Evolutionary conservation across 2,888 invertebrate genomes (phyloP).

Genomic region (Ennomos fuscantarius): DNA sequence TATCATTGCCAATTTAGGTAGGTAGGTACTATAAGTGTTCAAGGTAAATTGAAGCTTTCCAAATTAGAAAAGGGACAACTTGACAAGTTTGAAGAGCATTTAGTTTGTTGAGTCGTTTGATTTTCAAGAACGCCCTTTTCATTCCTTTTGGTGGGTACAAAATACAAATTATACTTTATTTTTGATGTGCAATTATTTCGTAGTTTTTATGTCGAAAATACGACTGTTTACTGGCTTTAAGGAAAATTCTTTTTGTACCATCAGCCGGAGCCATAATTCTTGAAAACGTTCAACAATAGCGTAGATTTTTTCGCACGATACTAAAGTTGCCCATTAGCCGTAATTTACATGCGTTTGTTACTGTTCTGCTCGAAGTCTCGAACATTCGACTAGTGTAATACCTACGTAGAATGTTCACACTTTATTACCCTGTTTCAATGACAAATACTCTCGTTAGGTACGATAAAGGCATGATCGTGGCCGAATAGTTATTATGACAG

Average conservation of each 20-base stretch:
- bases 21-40: too few relatives aligned
- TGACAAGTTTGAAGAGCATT: too few relatives aligned
- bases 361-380: constrained; percentile 49
- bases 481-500: constrained; percentile 5
- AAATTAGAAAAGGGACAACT: neutral
- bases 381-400: too few relatives aligned
- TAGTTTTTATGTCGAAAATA: constrained; percentile 16
- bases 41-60: neutral
- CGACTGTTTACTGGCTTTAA: constrained; percentile 21
- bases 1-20: neutral
- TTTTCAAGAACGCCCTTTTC: neutral
- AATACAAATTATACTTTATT: constrained; percentile 15
- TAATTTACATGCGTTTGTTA: constrained; percentile 65
- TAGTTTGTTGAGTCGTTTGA: neutral
- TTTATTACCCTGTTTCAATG: constrained; percentile 27
- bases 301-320: constrained; percentile 71
- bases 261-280: constrained; percentile 49
- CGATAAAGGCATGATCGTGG: neutral
- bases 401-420: too few relatives aligned
- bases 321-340: constrained; percentile 62
- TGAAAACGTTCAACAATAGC: constrained; percentile 61
- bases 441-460: constrained; percentile 3
- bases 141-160: neutral
- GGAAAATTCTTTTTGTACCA: constrained; percentile 41
- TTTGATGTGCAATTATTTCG: constrained; percentile 19